Base-by-base conservation (phyloP, 2,113 vertebrate species). In the Micromys minutus region DNA sequence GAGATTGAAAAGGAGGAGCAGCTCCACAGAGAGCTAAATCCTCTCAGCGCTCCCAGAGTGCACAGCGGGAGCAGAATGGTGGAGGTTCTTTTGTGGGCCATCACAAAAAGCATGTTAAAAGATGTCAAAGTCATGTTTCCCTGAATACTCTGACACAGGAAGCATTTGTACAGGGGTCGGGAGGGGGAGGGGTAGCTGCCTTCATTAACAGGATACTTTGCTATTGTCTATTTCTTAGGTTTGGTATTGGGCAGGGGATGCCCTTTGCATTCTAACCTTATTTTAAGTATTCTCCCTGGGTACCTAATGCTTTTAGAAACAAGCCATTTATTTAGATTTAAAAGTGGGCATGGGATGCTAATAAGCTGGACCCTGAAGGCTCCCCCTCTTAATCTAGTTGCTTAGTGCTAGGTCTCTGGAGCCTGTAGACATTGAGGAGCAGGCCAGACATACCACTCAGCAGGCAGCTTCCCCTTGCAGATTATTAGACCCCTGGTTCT, bases 21-120 rank as follows among this genome's bases (percentile, higher is more conserved):
- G n/a, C 26, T 31, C 50, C 50, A 31, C 29, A 89, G 52, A 89
- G 34, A 95, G 17, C 24, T 16, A 69, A 45, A 10, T 9, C 45
- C 10, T 39, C 21, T 31, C 3, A 67, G 29, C 17, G 0, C 16
- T 1, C 9, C 79, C 59, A 13, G 2, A 4, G 47, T 52, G 39
- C 29, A 42, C 7, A 3, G 19, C 21, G 3, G 36, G 15, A 3
- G 21, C 3, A 1, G 71, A n/a, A 39, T 24, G n/a, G 21, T 74
- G 8, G 0, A 16, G 52, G 0, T 10, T 7, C 90, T 59, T 50
- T 65, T 9, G 3, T 2, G 13, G 67, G n/a, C 31, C 47, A 50
- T 36, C 5, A 0, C 0, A 1, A n/a, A n/a, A 84, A 39, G 16
- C 0, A 0, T 3, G 39, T 52, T 63, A 8, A 12, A 71, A 13